Percentiles rank a stretch among this genome's conserved stretches.
Evolutionary conservation across 1,140 invertebrate genomes (phyloP).

Genomic region (Aphaenogaster rudis): DNA sequence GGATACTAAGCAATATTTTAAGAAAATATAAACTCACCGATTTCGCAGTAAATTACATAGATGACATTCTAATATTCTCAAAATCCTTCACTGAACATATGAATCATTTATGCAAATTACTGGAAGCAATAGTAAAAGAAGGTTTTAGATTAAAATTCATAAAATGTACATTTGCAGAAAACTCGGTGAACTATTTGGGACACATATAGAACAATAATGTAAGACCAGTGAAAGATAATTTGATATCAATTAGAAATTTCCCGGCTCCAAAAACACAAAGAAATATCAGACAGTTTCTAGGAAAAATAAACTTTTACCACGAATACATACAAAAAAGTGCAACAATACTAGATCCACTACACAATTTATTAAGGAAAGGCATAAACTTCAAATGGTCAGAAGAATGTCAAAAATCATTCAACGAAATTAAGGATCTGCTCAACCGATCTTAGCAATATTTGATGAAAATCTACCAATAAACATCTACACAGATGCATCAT

Average conservation of each 20-base stretch:
- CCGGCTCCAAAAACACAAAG: no score
- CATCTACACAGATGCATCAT: constrained; percentile 32
- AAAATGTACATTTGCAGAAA: constrained; percentile 9
- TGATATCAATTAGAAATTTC: no score
- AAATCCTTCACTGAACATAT: constrained; percentile 21
- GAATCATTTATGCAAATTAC: background rate
- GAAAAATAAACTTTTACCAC: no score
- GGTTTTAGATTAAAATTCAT: constrained; percentile 21
- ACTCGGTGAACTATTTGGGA: background rate
- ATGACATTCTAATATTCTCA: constrained; percentile 18
- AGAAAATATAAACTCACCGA: background rate
- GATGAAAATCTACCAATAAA: constrained; percentile 26
- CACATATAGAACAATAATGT: background rate
- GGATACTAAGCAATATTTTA: background rate
- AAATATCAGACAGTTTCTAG: no score
- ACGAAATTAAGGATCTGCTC: constrained; percentile 58
- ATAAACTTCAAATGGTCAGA: constrained; percentile 68
- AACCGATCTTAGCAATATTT: constrained; percentile 43
- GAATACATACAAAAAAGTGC: no score
- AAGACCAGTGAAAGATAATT: background rate
- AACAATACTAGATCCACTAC: no score
- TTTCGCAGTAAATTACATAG: constrained; percentile 7
- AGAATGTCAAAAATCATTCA: constrained; percentile 69
- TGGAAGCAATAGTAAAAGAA: constrained; percentile 13
- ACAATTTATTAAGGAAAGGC: constrained; percentile 58